These are phyloP conservation scores for Ips nitidus DNA, from an alignment of 1,140 invertebrate species.

Conservation along the genomic window DNA sequence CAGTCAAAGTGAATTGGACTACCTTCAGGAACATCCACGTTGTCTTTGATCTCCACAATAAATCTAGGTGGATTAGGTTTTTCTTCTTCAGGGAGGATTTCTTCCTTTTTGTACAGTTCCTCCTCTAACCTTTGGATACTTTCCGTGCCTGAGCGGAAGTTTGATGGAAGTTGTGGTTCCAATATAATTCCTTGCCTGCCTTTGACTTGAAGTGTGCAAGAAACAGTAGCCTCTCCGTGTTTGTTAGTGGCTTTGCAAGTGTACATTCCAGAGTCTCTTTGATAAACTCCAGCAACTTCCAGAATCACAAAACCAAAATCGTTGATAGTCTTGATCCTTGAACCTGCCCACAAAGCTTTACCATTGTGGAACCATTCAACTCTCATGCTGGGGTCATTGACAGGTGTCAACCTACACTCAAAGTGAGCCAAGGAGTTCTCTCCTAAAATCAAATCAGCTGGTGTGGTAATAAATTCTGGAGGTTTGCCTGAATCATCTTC, in stretches of 20 bases:
- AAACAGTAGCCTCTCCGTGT: conserved; percentile 85
- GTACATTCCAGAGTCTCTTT: conserved; percentile 85
- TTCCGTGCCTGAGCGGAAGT: conserved; percentile 83
- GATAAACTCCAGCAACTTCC: conserved; percentile 85
- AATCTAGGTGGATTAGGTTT: conserved; percentile 83
- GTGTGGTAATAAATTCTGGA: conserved; percentile 89
- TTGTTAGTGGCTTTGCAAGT: conserved; percentile 90
- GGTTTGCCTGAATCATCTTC: conserved; percentile 86
- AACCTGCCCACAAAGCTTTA: conserved; percentile 82
- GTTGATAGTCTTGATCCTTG: conserved; percentile 87
- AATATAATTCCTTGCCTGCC: conserved; percentile 85
- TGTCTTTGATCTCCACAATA: conserved; percentile 80
- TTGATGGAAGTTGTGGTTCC: conserved; percentile 85
- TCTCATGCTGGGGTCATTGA: conserved; percentile 88
- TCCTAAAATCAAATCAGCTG: conserved; percentile 77
- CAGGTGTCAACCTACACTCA: conserved; percentile 85
- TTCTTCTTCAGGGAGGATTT: conserved; percentile 77
- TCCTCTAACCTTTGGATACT: conserved; percentile 90
- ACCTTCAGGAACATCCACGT: conserved; percentile 82
- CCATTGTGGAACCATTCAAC: conserved; percentile 98
- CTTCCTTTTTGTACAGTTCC: conserved; percentile 82
- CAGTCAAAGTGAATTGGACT: conserved; percentile 90
- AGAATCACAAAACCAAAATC: conserved; percentile 94
- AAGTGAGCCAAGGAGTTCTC: conserved; percentile 93
- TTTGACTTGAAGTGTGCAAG: conserved; percentile 81